Evolutionary conservation across 2,888 invertebrate species (phyloP).

Genomic region (Syritta pipiens): DNA sequence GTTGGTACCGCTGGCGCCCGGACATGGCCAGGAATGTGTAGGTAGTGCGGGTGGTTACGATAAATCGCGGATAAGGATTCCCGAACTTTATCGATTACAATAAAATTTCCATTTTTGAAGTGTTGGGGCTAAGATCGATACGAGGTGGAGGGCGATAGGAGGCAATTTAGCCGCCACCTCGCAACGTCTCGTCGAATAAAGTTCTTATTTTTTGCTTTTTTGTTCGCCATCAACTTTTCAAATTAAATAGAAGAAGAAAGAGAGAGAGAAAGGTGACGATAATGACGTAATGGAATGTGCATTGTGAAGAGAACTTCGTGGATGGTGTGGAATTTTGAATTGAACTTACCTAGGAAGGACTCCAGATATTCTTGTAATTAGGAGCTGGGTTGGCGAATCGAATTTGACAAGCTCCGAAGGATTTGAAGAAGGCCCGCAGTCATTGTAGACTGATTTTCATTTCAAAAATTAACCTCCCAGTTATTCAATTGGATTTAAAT

Average conservation of each 20-base stretch:
- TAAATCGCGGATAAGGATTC: conserved; percentile 40
- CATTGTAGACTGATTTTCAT: too few relatives aligned
- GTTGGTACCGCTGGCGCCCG: background rate
- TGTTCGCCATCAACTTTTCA: conserved; percentile 22
- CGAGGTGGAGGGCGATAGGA: background rate
- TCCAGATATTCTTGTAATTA: conserved; percentile 7
- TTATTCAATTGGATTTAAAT: too few relatives aligned
- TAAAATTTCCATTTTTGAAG: conserved; percentile 51
- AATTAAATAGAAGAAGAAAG: conserved; percentile 11
- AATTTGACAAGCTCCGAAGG: too few relatives aligned
- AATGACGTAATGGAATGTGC: conserved; percentile 20
- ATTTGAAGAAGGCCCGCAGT: too few relatives aligned
- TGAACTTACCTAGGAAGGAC: conserved; percentile 18
- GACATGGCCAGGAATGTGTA: too few relatives aligned
- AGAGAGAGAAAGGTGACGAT: too few relatives aligned
- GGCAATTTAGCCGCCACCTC: too few relatives aligned
- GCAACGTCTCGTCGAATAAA: too few relatives aligned
- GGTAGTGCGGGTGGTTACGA: background rate
- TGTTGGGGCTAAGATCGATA: background rate
- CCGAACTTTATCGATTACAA: conserved; percentile 59
- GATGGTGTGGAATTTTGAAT: conserved; percentile 25
- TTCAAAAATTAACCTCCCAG: too few relatives aligned
- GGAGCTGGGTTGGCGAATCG: too few relatives aligned
- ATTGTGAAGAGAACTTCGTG: conserved; percentile 14
- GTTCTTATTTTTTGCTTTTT: conserved; percentile 18